Conservation (phyloP, 2,797 vertebrate genomes). For the Choloepus didactylus region DNA sequence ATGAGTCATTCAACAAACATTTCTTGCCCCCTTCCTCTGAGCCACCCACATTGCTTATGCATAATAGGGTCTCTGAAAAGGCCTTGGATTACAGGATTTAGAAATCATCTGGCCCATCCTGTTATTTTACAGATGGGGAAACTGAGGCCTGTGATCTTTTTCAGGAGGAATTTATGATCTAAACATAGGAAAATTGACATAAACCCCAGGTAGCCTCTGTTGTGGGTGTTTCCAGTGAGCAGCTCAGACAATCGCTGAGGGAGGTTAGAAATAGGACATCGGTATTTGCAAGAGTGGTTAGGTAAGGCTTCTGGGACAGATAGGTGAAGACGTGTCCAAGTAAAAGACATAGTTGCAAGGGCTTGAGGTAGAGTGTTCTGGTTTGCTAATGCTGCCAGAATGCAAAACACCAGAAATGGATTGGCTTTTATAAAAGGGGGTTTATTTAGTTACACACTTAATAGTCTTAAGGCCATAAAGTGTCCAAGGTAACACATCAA, state of each 20-base stretch:
- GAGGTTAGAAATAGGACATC: neutral
- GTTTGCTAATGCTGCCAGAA: too few relatives aligned
- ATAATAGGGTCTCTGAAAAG: accelerated
- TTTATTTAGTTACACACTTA: too few relatives aligned
- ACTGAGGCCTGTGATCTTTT: neutral
- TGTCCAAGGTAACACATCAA: too few relatives aligned
- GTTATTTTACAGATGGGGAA: neutral
- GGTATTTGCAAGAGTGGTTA: neutral
- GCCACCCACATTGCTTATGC: neutral
- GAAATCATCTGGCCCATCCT: neutral
- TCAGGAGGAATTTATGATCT: neutral
- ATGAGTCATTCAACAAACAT: neutral
- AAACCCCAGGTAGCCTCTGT: neutral
- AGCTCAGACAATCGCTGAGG: neutral
- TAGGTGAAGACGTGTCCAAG: neutral
- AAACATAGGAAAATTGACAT: neutral
- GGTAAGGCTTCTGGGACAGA: neutral
- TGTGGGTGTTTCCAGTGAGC: neutral
- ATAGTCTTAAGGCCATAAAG: too few relatives aligned
- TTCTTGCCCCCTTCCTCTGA: neutral
- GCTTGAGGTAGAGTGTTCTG: neutral
- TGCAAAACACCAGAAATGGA: too few relatives aligned
- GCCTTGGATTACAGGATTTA: neutral
- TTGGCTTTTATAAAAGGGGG: too few relatives aligned
- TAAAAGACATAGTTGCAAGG: neutral